phyloP scores from a whole-genome alignment of 2,113 vertebrate genomes.

The Vireo altiloquus region DNA sequence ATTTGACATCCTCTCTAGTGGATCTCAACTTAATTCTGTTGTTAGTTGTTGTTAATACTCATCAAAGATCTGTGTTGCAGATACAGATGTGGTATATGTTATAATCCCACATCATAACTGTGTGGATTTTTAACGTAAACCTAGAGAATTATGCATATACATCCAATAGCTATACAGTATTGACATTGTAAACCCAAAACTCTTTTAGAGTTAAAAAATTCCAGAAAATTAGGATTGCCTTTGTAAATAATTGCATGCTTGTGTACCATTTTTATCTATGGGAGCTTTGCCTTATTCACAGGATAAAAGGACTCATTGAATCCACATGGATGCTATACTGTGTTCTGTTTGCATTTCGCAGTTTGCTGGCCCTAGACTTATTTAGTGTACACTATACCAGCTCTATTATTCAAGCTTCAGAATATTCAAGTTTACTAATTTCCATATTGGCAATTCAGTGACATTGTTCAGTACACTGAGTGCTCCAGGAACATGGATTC shows the following conservation, averaged over 20 bases:
- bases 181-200: background rate
- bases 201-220: background rate
- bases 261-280: background rate
- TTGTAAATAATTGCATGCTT: background rate
- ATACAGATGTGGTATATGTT: background rate
- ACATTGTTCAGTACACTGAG: background rate
- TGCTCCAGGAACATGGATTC: background rate
- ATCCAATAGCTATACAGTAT: background rate
- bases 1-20: background rate
- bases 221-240: background rate
- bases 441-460: background rate
- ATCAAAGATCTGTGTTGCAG: background rate
- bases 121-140: background rate
- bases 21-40: background rate
- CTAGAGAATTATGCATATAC: background rate
- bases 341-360: background rate
- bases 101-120: background rate
- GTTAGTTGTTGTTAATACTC: background rate
- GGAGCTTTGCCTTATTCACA: background rate
- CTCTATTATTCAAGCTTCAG: background rate
- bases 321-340: background rate
- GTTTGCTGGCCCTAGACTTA: background rate
- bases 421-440: background rate
- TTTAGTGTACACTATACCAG: background rate
- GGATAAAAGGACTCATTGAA: background rate